These are phyloP conservation scores for Ophion ventricosus DNA, from an alignment of 2,888 invertebrate species.

Conservation along the genomic window DNA sequence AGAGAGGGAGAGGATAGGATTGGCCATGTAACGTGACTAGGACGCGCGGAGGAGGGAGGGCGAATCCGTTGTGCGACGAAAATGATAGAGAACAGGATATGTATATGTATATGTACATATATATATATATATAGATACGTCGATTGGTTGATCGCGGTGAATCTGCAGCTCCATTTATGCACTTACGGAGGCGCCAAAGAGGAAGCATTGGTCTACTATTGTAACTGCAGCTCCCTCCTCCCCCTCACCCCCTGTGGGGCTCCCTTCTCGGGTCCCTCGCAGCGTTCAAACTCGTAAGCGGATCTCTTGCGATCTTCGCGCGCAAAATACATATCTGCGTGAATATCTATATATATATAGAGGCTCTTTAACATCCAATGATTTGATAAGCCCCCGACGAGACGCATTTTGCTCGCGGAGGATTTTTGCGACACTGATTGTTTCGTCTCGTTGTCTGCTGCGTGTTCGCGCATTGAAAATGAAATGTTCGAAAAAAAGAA, in stretches of 20 bases:
- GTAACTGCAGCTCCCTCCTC: conserved; percentile 60
- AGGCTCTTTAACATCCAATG: conserved; percentile 56
- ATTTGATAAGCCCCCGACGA: conserved; percentile 53
- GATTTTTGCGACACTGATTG: conserved; percentile 14
- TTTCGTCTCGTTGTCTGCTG: too few species aligned
- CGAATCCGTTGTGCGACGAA: conserved; percentile 42
- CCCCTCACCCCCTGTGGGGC: conserved; percentile 47
- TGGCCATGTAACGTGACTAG: background rate
- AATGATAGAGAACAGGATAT: conserved; percentile 6
- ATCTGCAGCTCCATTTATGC: conserved; percentile 63
- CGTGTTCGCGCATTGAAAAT: too few species aligned
- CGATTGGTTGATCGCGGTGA: conserved; percentile 34
- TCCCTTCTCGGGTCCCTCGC: conserved; percentile 8
- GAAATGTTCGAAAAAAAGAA: background rate
- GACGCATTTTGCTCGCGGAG: conserved; percentile 52
- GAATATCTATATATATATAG: background rate
- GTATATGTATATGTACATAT: too few species aligned
- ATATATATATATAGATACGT: too few species aligned
- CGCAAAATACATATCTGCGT: conserved; percentile 24
- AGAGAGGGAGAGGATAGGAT: too few species aligned
- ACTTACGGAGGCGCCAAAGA: conserved; percentile 67
- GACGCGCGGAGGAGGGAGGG: conserved; percentile 15
- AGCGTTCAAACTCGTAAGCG: conserved; percentile 35
- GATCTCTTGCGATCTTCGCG: conserved; percentile 61
- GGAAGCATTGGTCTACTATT: conserved; percentile 57